Evolutionary conservation across 1,140 invertebrate genomes (phyloP).

Genomic region (Liolophura sinensis): DNA sequence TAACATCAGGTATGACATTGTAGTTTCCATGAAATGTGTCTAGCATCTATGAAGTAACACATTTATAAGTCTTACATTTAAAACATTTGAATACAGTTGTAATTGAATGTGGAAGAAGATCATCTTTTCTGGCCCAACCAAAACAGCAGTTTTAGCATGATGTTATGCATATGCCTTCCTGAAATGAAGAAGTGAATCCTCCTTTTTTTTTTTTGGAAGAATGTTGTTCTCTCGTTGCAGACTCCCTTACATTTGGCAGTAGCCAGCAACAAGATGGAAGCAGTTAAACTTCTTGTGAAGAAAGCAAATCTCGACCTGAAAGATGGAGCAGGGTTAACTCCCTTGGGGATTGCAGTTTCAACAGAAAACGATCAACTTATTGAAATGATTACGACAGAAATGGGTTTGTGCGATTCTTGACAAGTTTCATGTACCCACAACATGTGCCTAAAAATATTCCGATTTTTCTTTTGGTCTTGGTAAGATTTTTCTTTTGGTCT

Average conservation of each 20-base stretch:
- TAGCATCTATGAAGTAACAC: too few species aligned
- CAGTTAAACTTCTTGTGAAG: slow-evolving; percentile 71
- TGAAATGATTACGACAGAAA: slow-evolving; percentile 29
- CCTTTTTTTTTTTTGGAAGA: too few species aligned
- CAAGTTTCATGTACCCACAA: not conserved
- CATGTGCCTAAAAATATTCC: not conserved
- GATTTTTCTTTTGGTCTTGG: not conserved
- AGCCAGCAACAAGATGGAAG: slow-evolving; percentile 77
- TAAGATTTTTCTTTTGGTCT: not conserved
- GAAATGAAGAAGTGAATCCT: too few species aligned
- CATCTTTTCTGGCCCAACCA: too few species aligned
- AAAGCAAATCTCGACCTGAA: slow-evolving; percentile 64
- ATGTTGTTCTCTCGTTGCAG: slow-evolving; percentile 45
- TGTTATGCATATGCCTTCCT: too few species aligned
- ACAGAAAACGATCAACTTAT: slow-evolving; percentile 27
- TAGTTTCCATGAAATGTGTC: too few species aligned
- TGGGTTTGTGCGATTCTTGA: slow-evolving; percentile 22
- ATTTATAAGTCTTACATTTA: too few species aligned
- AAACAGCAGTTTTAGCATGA: too few species aligned
- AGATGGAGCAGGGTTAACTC: slow-evolving; percentile 51
- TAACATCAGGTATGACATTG: too few species aligned
- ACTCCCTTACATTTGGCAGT: slow-evolving; percentile 78
- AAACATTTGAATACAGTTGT: too few species aligned
- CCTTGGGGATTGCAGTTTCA: slow-evolving; percentile 35
- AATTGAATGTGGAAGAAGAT: too few species aligned